Evolutionary conservation across 2,113 vertebrate species (phyloP).

Genomic region (Sciurus niger): DNA sequence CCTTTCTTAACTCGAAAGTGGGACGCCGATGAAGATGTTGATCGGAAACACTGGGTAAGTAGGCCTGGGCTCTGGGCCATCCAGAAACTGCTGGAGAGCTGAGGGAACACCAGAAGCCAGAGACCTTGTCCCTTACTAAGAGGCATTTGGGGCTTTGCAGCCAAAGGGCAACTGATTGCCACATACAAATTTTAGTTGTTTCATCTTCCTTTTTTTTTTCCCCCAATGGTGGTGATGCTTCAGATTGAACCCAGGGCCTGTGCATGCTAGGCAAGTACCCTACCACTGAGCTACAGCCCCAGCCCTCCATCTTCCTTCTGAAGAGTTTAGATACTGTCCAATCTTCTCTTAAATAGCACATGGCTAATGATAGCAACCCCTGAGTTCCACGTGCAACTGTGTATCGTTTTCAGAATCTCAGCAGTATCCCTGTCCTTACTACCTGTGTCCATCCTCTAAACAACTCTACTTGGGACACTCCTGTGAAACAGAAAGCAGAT

Average conservation of each 20-base stretch:
- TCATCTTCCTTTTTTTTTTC: neutral
- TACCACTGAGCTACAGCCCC: too few species aligned
- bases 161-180: neutral
- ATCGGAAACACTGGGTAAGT: conserved; percentile 98
- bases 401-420: neutral
- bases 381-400: neutral
- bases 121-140: neutral
- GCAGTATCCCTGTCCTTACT: neutral
- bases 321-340: neutral
- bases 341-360: neutral
- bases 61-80: neutral
- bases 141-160: too few species aligned
- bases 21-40: conserved; percentile 99
- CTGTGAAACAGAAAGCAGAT: neutral
- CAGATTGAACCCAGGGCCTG: too few species aligned
- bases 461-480: neutral
- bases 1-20: conserved; percentile 99
- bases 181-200: neutral
- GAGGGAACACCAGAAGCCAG: neutral
- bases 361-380: neutral
- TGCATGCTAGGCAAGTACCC: neutral
- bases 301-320: neutral
- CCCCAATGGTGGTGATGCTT: too few species aligned
- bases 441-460: neutral
- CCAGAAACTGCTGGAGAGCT: neutral